Conservation (phyloP, 2,113 vertebrate genomes). For the Hippocampus barbouri region DNA sequence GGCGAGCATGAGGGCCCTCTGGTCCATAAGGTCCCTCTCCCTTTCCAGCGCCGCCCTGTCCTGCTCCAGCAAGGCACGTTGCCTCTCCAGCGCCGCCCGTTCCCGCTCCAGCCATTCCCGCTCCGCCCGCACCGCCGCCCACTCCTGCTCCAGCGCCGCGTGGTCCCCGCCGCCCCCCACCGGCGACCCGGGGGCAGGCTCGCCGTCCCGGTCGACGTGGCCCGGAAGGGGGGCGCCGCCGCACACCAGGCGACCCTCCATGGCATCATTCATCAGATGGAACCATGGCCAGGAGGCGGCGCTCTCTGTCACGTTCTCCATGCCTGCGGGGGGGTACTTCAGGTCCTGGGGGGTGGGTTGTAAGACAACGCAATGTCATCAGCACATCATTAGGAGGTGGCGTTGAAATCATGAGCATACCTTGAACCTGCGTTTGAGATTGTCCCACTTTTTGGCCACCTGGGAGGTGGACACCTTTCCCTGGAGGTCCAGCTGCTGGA, state of each 20-base stretch:
- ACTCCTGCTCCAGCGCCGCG: constrained; percentile 58
- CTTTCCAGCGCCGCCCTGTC: constrained; percentile 58
- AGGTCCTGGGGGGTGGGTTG: constrained; percentile 55
- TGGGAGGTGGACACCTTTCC: constrained; percentile 73
- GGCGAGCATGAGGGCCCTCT: constrained; percentile 62
- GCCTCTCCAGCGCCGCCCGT: constrained; percentile 55
- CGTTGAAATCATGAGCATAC: background rate
- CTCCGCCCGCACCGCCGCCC: constrained; percentile 62
- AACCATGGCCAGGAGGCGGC: constrained; percentile 75
- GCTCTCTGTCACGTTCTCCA: constrained; percentile 55
- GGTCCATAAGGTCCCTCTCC: constrained; percentile 62
- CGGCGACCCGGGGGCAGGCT: constrained; percentile 30
- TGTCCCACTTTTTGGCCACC: constrained; percentile 77
- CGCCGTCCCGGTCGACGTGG: constrained; percentile 48
- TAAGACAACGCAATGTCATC: too few species aligned
- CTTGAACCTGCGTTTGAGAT: constrained; percentile 76
- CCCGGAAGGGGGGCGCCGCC: constrained; percentile 54
- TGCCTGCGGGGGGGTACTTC: constrained; percentile 68
- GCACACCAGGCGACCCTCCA: constrained; percentile 63
- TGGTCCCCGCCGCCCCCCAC: constrained; percentile 22
- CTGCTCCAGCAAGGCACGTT: constrained; percentile 66
- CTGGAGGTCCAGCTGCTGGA: constrained; percentile 70
- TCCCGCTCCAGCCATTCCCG: constrained; percentile 63
- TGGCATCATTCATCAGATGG: constrained; percentile 72
- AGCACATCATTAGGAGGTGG: too few species aligned